phyloP scores from a whole-genome alignment of 2,113 vertebrate genomes.

The Eublepharis macularius region DNA sequence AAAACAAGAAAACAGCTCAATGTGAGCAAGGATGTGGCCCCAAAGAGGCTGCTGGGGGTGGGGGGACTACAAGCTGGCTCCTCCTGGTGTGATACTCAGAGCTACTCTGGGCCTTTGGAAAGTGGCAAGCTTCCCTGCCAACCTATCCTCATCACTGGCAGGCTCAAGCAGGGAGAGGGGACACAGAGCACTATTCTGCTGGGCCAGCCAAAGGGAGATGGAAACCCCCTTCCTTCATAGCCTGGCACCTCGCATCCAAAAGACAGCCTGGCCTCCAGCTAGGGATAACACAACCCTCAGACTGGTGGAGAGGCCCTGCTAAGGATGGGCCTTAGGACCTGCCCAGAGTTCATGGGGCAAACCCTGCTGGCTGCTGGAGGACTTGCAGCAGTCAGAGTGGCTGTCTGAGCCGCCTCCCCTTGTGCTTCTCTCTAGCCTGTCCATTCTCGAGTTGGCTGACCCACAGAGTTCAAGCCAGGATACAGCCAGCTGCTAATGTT shows the following conservation, averaged over 20 bases:
- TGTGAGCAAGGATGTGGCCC: constrained; percentile 17
- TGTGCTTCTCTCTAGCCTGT: neutral
- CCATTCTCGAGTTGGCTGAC: neutral
- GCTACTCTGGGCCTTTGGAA: too few species aligned
- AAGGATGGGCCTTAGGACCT: too few species aligned
- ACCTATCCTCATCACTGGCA: too few species aligned
- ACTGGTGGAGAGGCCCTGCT: too few species aligned
- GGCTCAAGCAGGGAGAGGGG: neutral
- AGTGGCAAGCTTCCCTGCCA: too few species aligned
- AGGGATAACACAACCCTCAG: too few species aligned
- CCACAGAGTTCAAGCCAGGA: neutral
- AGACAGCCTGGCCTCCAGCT: neutral
- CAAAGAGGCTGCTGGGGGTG: neutral
- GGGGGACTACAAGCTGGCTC: neutral
- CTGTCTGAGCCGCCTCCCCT: neutral
- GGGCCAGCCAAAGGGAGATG: neutral
- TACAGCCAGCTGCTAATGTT: neutral
- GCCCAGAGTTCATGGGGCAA: too few species aligned
- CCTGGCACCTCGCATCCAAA: neutral
- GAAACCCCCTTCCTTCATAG: neutral
- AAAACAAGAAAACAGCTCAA: constrained; percentile 18
- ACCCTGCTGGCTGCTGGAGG: too few species aligned
- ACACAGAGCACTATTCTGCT: neutral
- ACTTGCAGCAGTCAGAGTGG: neutral
- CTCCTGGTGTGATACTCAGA: too few species aligned